Conservation (phyloP, 2,888 invertebrate genomes). For the Steinernema hermaphroditum region DNA sequence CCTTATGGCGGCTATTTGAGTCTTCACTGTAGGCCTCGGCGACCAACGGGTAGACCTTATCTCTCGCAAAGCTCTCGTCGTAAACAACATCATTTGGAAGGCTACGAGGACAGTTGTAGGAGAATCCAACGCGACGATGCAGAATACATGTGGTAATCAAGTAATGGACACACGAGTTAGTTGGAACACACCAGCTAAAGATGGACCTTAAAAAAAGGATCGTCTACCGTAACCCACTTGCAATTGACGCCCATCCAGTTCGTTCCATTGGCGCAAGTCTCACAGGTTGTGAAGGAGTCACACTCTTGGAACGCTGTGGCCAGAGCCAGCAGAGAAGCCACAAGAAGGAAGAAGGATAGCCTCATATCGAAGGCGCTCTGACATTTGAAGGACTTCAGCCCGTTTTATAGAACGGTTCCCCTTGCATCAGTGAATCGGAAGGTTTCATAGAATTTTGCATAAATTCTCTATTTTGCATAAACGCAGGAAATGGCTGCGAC, state of each 20-base stretch:
- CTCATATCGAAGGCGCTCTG: too few species aligned
- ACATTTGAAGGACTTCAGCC: too few species aligned
- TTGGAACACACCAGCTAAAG: background rate
- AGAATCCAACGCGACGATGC: background rate
- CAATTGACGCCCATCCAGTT: slow-evolving; percentile 1
- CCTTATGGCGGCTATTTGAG: background rate
- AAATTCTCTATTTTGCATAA: too few species aligned
- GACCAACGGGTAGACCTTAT: slow-evolving; percentile 24
- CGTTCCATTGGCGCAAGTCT: background rate
- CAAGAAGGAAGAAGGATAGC: too few species aligned
- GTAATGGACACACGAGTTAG: background rate
- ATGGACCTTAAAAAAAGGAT: too few species aligned
- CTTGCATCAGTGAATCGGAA: too few species aligned
- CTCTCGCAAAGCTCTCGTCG: background rate
- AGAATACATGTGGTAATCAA: background rate
- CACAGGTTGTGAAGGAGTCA: background rate
- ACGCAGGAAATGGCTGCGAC: too few species aligned
- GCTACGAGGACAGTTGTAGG: slow-evolving; percentile 13
- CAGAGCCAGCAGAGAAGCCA: too few species aligned
- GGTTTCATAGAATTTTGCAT: too few species aligned
- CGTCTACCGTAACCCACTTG: slow-evolving; percentile 22
- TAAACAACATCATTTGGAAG: slow-evolving; percentile 10
- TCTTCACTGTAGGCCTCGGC: background rate
- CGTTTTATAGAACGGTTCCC: too few species aligned
- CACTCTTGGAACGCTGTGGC: too few species aligned